Evolutionary conservation across 2,888 invertebrate genomes (phyloP).

Genomic region (Germaria angustata): DNA sequence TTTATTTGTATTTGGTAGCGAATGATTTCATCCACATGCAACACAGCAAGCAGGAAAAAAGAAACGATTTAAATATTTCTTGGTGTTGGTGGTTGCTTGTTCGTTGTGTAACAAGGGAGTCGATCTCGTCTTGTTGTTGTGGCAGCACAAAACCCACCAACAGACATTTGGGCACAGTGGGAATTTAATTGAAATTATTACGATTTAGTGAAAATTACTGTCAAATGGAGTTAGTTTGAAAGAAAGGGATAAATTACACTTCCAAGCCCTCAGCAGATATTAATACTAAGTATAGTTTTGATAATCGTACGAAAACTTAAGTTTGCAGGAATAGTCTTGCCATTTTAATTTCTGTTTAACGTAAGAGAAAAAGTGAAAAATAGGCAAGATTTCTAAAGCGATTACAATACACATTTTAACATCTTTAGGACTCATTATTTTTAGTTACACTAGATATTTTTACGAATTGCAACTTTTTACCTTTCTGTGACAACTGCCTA

Average conservation of each 20-base stretch:
- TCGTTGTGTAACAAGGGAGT: conserved; percentile 64
- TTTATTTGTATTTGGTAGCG: conserved; percentile 52
- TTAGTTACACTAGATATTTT: too few species aligned
- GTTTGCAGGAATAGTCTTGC: too few species aligned
- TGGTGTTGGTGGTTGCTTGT: conserved; percentile 38
- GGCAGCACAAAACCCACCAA: conserved; percentile 50
- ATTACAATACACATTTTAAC: too few species aligned
- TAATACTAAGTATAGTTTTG: not conserved
- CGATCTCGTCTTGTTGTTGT: conserved; percentile 28
- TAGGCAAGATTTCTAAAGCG: too few species aligned
- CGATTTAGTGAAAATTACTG: conserved; percentile 46
- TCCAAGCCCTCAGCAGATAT: not conserved
- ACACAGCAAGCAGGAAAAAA: not conserved
- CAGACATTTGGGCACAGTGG: conserved; percentile 55
- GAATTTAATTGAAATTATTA: conserved; percentile 54
- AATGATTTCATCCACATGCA: conserved; percentile 33
- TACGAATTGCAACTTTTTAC: too few species aligned
- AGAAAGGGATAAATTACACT: not conserved
- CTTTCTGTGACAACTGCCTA: too few species aligned
- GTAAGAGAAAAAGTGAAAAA: too few species aligned
- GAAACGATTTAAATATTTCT: not conserved
- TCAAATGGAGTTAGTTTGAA: not conserved
- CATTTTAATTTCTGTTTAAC: too few species aligned
- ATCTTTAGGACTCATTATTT: too few species aligned
- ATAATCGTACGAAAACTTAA: too few species aligned